These are phyloP conservation scores for Standfussiana lucernea DNA, from an alignment of 2,888 invertebrate genomes.

Conservation along the genomic window DNA sequence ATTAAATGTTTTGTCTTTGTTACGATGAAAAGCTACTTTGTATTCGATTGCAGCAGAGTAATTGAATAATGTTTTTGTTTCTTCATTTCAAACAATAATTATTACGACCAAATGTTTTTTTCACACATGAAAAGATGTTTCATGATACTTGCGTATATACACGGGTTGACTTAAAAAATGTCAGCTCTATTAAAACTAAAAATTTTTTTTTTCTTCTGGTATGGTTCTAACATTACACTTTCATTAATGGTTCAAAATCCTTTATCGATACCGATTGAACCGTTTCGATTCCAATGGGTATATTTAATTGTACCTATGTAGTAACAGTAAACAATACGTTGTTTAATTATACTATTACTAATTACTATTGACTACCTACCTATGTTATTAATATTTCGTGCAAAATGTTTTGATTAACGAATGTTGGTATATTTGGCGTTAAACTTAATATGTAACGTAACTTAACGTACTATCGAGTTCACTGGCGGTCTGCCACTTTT, in stretches of 20 bases:
- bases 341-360: background rate
- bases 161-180: background rate
- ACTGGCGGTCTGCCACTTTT: background rate
- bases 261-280: too few species aligned
- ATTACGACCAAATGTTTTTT: background rate
- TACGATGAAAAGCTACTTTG: constrained; percentile 15
- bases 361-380: background rate
- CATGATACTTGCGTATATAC: background rate
- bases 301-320: background rate
- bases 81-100: constrained; percentile 34
- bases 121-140: background rate
- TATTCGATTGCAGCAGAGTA: constrained; percentile 18
- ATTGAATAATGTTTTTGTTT: constrained; percentile 24
- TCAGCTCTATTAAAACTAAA: background rate
- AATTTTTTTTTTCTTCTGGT: background rate
- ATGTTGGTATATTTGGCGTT: background rate
- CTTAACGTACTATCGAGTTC: background rate
- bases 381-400: constrained; percentile 3
- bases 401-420: background rate
- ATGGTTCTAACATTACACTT: background rate
- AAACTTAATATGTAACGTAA: background rate
- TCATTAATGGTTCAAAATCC: background rate
- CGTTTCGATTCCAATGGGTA: background rate
- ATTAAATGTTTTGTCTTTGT: constrained; percentile 12
- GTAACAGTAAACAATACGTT: background rate